Percentiles rank a stretch among this genome's conserved stretches.
Conservation (phyloP, 1,140 invertebrate species). For the Calephelis virginiensis region DNA sequence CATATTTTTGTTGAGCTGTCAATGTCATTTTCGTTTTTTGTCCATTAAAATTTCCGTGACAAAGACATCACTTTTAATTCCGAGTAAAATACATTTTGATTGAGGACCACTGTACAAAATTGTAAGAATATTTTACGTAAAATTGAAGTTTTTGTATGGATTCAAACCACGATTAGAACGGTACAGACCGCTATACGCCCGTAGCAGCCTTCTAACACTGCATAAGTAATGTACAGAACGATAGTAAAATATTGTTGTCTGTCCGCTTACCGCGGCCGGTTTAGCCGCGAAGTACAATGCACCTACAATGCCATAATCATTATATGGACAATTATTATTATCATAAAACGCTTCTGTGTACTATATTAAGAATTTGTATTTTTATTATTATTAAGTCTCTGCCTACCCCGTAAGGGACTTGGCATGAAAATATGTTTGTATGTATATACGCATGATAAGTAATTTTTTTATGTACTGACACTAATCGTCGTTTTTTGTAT, state of each 20-base stretch:
- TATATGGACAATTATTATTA: constrained; percentile 60
- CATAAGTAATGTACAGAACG: constrained; percentile 53
- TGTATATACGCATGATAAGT: too few species aligned
- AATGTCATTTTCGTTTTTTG: constrained; percentile 43
- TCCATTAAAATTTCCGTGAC: constrained; percentile 10
- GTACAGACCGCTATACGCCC: constrained; percentile 51
- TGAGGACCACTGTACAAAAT: not conserved
- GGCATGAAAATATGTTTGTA: too few species aligned
- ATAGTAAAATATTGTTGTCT: constrained; percentile 57
- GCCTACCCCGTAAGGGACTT: too few species aligned
- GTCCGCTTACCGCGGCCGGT: constrained; percentile 56
- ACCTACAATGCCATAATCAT: constrained; percentile 69
- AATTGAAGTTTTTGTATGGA: not conserved
- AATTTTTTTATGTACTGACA: too few species aligned
- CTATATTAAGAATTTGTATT: not conserved
- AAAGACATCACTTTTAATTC: constrained; percentile 21
- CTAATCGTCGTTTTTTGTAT: too few species aligned
- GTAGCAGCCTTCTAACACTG: constrained; percentile 68
- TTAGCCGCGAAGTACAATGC: constrained; percentile 45
- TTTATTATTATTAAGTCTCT: too few species aligned
- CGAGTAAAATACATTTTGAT: not conserved
- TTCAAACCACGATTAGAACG: constrained; percentile 20
- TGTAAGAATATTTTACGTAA: not conserved
- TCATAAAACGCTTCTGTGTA: constrained; percentile 49
- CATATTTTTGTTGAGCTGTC: constrained; percentile 67